These are phyloP conservation scores for Pagetopsis macropterus DNA, from an alignment of 2,797 vertebrate species.

Conservation along the genomic window DNA sequence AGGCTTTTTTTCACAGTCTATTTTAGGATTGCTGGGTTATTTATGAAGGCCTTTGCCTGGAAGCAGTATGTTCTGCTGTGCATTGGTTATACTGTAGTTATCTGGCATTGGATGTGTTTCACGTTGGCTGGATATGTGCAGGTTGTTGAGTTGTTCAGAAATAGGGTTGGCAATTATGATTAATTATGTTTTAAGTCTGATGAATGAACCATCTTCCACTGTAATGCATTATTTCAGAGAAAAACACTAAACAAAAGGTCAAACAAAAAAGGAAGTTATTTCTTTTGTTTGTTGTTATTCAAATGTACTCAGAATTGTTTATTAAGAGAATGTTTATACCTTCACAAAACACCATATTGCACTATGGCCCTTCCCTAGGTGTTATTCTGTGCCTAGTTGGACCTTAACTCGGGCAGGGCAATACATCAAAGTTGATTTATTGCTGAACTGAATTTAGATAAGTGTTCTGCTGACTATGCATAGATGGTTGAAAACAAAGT, in stretches of 20 bases:
- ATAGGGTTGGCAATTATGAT: background rate
- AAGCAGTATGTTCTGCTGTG: conserved; percentile 51
- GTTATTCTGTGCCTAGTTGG: background rate
- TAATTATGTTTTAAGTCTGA: too few relatives aligned
- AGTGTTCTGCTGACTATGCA: conserved; percentile 16
- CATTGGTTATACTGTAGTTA: conserved; percentile 25
- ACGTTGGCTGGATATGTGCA: background rate
- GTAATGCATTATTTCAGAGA: too few relatives aligned
- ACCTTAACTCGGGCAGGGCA: background rate
- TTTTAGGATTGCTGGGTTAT: conserved; percentile 69
- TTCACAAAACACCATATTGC: background rate
- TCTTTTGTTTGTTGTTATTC: background rate
- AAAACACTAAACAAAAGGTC: too few relatives aligned
- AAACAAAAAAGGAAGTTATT: too few relatives aligned
- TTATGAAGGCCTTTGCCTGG: conserved; percentile 64
- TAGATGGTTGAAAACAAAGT: background rate
- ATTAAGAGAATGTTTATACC: background rate
- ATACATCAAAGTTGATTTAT: background rate
- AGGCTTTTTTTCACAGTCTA: conserved; percentile 47
- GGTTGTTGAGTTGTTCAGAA: background rate
- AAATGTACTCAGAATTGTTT: background rate
- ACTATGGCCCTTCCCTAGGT: background rate
- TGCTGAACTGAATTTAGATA: conserved; percentile 5
- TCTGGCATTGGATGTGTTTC: conserved; percentile 12
- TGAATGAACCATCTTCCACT: too few relatives aligned